A percentile compares a stretch with the other conserved stretches of the same genome.
Evolutionary conservation across 2,888 invertebrate species (phyloP).

Genomic region (Spodoptera picta): DNA sequence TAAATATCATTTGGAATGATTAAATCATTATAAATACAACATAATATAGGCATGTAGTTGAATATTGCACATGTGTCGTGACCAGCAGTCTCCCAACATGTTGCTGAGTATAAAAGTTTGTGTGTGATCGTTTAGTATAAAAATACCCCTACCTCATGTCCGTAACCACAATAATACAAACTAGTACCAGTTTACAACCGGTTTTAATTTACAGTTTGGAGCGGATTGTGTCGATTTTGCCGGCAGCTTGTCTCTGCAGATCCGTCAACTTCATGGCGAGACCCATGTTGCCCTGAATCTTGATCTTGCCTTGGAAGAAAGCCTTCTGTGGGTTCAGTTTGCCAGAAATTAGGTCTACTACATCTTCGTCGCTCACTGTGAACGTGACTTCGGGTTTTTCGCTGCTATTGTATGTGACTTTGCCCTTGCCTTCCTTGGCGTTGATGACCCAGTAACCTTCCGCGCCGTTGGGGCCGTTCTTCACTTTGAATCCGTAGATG

Average conservation of each 20-base stretch:
- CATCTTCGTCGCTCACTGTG: slow-evolving; percentile 95
- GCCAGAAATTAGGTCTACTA: slow-evolving; percentile 95
- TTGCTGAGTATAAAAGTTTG: slow-evolving; percentile 26
- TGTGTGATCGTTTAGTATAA: slow-evolving; percentile 54
- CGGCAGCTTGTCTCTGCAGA: slow-evolving; percentile 92
- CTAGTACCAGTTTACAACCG: slow-evolving; percentile 56
- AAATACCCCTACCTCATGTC: slow-evolving; percentile 71
- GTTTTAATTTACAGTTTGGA: slow-evolving; percentile 91
- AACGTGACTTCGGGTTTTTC: slow-evolving; percentile 97
- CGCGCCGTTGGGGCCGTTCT: slow-evolving; percentile 92
- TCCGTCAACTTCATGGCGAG: slow-evolving; percentile 97
- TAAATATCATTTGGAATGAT: slow-evolving; percentile 73
- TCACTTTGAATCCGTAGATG: slow-evolving; percentile 96
- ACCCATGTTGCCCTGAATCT: slow-evolving; percentile 98
- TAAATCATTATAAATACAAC: slow-evolving; percentile 60
- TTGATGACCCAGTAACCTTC: slow-evolving; percentile 97
- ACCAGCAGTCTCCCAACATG: slow-evolving; percentile 28
- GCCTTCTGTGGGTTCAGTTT: slow-evolving; percentile 98
- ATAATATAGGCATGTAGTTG: slow-evolving; percentile 26
- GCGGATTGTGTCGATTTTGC: slow-evolving; percentile 92
- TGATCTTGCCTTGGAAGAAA: slow-evolving; percentile 98
- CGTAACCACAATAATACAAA: slow-evolving; percentile 66
- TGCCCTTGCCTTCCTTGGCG: slow-evolving; percentile 96
- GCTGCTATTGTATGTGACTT: slow-evolving; percentile 93
- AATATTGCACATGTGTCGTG: slow-evolving; percentile 38